A percentile compares a stretch with the other conserved stretches of the same genome.
These are phyloP conservation scores for Sebastes kiyomatsui DNA, from an alignment of 2,797 vertebrate genomes.

Conservation along the genomic window DNA sequence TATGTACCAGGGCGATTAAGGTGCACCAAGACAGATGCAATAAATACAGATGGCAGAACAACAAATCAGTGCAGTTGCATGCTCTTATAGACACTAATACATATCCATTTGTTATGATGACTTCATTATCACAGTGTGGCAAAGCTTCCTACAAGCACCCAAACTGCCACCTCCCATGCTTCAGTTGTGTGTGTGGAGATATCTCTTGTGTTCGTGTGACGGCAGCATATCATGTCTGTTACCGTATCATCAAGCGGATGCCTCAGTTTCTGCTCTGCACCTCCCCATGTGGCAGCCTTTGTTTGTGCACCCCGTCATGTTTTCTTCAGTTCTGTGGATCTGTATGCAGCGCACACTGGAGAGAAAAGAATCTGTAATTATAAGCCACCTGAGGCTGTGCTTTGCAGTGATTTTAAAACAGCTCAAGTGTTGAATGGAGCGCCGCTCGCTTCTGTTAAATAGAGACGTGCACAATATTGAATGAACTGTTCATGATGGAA, in stretches of 20 bases:
- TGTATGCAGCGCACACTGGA: slow-evolving; percentile 24
- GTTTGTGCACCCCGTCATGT: slow-evolving; percentile 17
- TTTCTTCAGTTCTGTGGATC: slow-evolving; percentile 15
- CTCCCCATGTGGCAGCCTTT: slow-evolving; percentile 15
- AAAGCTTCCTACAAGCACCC: neutral
- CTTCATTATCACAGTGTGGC: neutral
- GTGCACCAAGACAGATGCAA: neutral
- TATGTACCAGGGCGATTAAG: neutral
- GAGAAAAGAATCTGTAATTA: slow-evolving; percentile 36
- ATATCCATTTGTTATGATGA: neutral
- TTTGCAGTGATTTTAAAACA: slow-evolving; percentile 21
- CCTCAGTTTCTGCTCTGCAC: slow-evolving; percentile 11
- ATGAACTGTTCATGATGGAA: neutral
- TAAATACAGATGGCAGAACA: neutral
- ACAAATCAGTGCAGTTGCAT: neutral
- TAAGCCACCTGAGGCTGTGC: slow-evolving; percentile 25
- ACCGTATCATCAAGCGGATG: neutral
- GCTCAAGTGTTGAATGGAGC: slow-evolving; percentile 10
- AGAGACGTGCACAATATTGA: neutral
- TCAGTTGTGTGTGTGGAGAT: neutral
- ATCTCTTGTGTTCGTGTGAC: neutral
- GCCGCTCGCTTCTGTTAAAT: neutral
- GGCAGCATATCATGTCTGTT: neutral
- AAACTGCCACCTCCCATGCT: neutral
- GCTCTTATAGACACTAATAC: neutral